Evolutionary conservation across 2,797 vertebrate species (phyloP).

Genomic region (Vespertilio murinus): DNA sequence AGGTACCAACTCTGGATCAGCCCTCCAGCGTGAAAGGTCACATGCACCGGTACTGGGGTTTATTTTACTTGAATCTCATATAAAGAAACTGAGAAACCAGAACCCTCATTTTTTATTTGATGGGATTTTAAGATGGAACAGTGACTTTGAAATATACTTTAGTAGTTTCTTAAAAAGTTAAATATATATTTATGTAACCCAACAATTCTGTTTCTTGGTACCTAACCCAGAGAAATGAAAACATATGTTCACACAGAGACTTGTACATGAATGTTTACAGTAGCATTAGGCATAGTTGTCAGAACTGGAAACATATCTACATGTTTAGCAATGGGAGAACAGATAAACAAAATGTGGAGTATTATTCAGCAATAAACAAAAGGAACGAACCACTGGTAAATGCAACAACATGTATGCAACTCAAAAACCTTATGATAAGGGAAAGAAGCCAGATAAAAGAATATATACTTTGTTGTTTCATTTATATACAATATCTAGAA

Average conservation of each 20-base stretch:
- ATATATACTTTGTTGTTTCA: neutral
- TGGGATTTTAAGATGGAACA: neutral
- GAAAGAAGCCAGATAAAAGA: neutral
- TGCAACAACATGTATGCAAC: neutral
- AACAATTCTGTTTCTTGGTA: neutral
- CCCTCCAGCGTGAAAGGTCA: neutral
- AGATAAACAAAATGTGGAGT: constrained; percentile 8
- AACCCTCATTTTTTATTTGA: neutral
- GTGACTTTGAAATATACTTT: neutral
- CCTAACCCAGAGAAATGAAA: neutral
- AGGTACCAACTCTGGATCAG: neutral
- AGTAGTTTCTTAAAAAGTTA: neutral
- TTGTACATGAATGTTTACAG: neutral
- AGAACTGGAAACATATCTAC: neutral
- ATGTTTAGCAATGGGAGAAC: neutral
- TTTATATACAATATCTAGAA: constrained; percentile 3
- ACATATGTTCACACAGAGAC: neutral
- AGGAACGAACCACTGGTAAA: neutral
- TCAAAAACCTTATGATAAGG: neutral
- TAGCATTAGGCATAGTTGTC: neutral
- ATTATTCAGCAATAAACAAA: neutral
- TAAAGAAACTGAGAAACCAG: neutral
- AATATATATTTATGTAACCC: neutral
- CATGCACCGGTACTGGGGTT: neutral
- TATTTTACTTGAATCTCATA: neutral